Conservation (phyloP, 1,140 invertebrate species). For the Colletes latitarsis region DNA sequence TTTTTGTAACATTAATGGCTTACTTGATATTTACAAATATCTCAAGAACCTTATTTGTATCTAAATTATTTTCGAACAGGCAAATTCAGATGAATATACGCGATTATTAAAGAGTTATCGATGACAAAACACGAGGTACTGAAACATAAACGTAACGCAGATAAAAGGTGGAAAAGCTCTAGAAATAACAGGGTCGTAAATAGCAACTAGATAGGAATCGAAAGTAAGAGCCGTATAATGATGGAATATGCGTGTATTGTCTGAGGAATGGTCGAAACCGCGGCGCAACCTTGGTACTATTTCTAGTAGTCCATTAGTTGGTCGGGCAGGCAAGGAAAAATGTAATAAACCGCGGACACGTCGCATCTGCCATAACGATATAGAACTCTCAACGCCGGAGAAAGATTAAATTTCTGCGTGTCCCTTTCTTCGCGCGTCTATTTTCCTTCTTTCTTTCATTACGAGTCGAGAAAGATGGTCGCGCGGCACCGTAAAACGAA, state of each 20-base stretch:
- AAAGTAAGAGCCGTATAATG: background rate
- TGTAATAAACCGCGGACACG: constrained; percentile 75
- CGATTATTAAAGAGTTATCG: background rate
- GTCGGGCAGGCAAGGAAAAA: constrained; percentile 69
- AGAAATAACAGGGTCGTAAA: background rate
- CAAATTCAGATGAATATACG: too few relatives aligned
- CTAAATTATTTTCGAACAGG: too few relatives aligned
- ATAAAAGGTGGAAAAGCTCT: background rate
- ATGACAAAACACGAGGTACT: background rate
- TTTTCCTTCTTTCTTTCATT: constrained; percentile 4
- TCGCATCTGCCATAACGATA: constrained; percentile 58
- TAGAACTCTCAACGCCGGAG: constrained; percentile 58
- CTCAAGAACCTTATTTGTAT: too few relatives aligned
- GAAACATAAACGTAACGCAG: background rate
- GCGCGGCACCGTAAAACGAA: background rate
- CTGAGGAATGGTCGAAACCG: constrained; percentile 25
- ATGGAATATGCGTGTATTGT: background rate
- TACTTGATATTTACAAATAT: too few relatives aligned
- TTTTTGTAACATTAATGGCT: too few relatives aligned
- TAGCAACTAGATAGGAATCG: constrained; percentile 8
- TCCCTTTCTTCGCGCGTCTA: background rate
- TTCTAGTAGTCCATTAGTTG: constrained; percentile 70
- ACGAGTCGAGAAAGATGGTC: constrained; percentile 1
- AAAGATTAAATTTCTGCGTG: constrained; percentile 69
- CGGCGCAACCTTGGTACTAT: constrained; percentile 70